A percentile compares a stretch with the other conserved stretches of the same genome.
Conservation (phyloP, 2,888 invertebrate genomes). For the Nephrotoma appendiculata region DNA sequence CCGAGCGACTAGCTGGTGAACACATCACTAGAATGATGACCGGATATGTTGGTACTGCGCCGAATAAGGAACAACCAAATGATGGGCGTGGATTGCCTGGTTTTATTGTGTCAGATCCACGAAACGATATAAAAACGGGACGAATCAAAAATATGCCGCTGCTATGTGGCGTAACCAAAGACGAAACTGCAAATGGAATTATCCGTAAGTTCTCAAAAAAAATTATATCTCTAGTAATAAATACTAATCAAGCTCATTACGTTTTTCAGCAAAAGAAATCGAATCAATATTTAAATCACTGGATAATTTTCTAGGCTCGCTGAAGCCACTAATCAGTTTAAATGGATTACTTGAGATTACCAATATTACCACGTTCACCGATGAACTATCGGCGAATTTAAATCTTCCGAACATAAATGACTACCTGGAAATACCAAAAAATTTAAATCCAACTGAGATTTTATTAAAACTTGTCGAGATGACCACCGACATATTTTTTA, state of each 20-base stretch:
- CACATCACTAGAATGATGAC: slow-evolving; percentile 49
- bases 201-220: background rate
- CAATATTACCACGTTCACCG: slow-evolving; percentile 6
- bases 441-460: slow-evolving; percentile 19
- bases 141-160: slow-evolving; percentile 46
- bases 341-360: slow-evolving; percentile 18
- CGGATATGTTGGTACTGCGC: slow-evolving; percentile 45
- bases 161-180: slow-evolving; percentile 56
- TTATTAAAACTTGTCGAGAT: slow-evolving; percentile 26
- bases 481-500: slow-evolving; percentile 58
- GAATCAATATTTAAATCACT: slow-evolving; percentile 24
- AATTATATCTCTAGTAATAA: slow-evolving; percentile 11
- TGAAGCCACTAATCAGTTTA: slow-evolving; percentile 7
- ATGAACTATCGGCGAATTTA: slow-evolving; percentile 15
- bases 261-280: background rate
- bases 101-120: slow-evolving; percentile 45
- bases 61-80: slow-evolving; percentile 49
- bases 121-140: slow-evolving; percentile 41
- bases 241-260: slow-evolving; percentile 21
- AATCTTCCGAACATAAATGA: slow-evolving; percentile 22
- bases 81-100: slow-evolving; percentile 54
- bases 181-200: slow-evolving; percentile 42
- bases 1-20: slow-evolving; percentile 38
- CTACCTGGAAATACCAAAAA: slow-evolving; percentile 23
- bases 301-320: slow-evolving; percentile 17